A percentile compares a stretch with the other conserved stretches of the same genome.
phyloP scores from a whole-genome alignment of 2,888 invertebrate genomes.

The Thymelicus lineola region DNA sequence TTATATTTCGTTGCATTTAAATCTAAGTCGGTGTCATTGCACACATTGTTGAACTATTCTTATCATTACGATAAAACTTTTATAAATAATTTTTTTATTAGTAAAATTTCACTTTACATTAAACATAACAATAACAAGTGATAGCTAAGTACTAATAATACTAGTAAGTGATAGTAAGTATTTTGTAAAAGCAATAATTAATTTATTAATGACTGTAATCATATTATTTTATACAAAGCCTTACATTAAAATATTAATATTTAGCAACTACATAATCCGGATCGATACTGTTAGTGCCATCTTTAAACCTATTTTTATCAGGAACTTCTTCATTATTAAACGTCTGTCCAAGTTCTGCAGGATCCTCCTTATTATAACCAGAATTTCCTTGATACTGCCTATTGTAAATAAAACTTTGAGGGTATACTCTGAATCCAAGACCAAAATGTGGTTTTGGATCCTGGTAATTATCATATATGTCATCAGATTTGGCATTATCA shows the following conservation, averaged over 20 bases:
- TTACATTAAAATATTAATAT: slow-evolving; percentile 49
- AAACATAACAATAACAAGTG: neutral
- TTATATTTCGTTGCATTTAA: neutral
- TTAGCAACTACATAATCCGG: slow-evolving; percentile 63
- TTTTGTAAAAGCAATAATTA: neutral
- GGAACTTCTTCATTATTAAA: slow-evolving; percentile 61
- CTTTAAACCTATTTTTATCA: slow-evolving; percentile 54
- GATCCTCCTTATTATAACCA: slow-evolving; percentile 52
- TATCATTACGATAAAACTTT: neutral
- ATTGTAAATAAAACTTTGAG: slow-evolving; percentile 57
- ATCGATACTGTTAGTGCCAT: slow-evolving; percentile 65
- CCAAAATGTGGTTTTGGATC: slow-evolving; percentile 56
- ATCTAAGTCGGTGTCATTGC: neutral
- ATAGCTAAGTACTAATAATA: too few relatives aligned
- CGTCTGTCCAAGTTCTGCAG: slow-evolving; percentile 53
- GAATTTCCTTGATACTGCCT: slow-evolving; percentile 47
- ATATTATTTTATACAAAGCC: neutral
- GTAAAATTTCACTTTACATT: neutral
- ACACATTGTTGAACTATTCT: neutral
- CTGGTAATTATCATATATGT: slow-evolving; percentile 55
- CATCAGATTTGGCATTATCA: slow-evolving; percentile 33
- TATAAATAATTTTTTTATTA: neutral
- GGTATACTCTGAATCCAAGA: slow-evolving; percentile 54
- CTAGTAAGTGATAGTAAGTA: too few relatives aligned
- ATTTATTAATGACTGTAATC: neutral